phyloP scores from a whole-genome alignment of 2,113 vertebrate species.

The Catharus minimus region DNA sequence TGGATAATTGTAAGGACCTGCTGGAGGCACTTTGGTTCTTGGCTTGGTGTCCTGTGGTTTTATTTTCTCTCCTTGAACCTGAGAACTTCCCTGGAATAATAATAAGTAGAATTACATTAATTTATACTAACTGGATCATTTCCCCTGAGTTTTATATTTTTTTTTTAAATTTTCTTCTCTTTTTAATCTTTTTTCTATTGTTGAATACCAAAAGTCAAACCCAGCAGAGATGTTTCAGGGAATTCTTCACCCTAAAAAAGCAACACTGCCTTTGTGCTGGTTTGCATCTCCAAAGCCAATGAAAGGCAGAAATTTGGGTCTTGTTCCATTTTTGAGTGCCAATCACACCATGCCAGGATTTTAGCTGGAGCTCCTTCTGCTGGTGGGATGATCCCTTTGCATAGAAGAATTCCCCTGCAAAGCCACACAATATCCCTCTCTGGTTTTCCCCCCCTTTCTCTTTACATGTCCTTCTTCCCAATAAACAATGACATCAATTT shows the following conservation, averaged over 20 bases:
- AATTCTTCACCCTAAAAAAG: not conserved
- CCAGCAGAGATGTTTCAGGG: not conserved
- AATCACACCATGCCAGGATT: not conserved
- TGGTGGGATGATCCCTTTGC: not conserved
- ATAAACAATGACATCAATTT: not conserved
- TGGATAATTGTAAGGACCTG: not conserved
- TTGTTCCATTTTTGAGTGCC: not conserved
- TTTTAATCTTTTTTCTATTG: not conserved
- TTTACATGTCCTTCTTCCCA: not conserved
- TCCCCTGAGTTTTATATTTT: not conserved
- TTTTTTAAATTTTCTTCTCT: not conserved
- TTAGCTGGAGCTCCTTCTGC: slow-evolving; percentile 55
- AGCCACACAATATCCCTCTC: not conserved
- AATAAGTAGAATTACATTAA: not conserved
- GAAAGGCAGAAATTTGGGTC: not conserved
- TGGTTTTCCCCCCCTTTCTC: fast-evolving
- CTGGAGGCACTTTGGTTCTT: not conserved
- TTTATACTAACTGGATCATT: not conserved
- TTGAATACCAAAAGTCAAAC: not conserved
- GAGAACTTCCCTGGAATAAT: not conserved
- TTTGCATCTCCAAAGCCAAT: not conserved
- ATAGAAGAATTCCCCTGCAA: not conserved
- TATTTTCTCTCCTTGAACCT: not conserved
- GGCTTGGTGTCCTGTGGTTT: not conserved
- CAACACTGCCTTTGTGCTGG: fast-evolving